Conservation (phyloP, 2,113 vertebrate species). For the Psilopsiagon aymara region DNA sequence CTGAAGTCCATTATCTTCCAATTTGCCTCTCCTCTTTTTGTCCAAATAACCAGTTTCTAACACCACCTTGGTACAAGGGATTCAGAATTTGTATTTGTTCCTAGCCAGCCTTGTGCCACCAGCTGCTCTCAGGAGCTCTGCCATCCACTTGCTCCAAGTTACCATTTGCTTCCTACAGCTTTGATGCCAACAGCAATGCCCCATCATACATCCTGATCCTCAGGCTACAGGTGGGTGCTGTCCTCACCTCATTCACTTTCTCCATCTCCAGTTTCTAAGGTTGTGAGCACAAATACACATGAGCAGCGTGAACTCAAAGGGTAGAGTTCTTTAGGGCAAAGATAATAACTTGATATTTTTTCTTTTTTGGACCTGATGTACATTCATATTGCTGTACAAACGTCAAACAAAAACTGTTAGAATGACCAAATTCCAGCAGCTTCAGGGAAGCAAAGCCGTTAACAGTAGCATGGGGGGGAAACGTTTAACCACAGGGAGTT, state of each 20-base stretch:
- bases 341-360: neutral
- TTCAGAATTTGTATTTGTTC: neutral
- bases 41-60: neutral
- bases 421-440: neutral
- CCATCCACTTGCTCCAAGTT: neutral
- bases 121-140: neutral
- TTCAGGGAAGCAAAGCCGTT: neutral
- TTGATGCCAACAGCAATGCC: neutral
- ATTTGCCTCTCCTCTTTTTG: neutral
- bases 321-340: neutral
- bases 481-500: conserved; percentile 14
- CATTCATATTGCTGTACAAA: neutral
- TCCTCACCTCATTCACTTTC: neutral
- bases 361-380: neutral
- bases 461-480: neutral
- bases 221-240: neutral
- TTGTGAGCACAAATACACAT: neutral
- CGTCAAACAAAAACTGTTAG: neutral
- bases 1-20: neutral
- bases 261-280: neutral
- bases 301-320: neutral
- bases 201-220: neutral
- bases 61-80: neutral
- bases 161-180: neutral
- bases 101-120: neutral